Percentiles rank a stretch among this genome's conserved stretches.
Conservation (phyloP, 2,888 invertebrate species). For the Acronicta aceris region DNA sequence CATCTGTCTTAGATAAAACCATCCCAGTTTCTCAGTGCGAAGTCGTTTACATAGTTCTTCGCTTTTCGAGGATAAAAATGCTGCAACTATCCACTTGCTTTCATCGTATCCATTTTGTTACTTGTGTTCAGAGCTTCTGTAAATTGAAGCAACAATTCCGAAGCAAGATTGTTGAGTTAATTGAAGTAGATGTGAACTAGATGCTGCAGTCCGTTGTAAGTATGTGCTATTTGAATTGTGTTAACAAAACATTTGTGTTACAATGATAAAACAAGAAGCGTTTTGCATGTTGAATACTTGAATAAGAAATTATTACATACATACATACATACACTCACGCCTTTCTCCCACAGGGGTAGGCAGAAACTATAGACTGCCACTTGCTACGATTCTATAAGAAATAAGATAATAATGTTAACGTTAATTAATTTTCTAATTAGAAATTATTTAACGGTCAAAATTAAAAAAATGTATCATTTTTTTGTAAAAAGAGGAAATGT, state of each 20-base stretch:
- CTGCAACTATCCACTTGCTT: constrained; percentile 68
- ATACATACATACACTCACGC: too few relatives aligned
- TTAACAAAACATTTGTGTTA: constrained; percentile 11
- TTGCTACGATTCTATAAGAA: too few relatives aligned
- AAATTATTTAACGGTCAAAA: too few relatives aligned
- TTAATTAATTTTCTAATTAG: too few relatives aligned
- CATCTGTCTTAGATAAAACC: constrained; percentile 74
- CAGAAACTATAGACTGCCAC: too few relatives aligned
- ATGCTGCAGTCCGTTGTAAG: constrained; percentile 12
- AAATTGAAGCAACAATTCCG: constrained; percentile 51
- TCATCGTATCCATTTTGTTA: constrained; percentile 53
- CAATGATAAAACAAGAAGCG: constrained; percentile 4
- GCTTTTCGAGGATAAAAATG: constrained; percentile 68
- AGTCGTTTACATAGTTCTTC: constrained; percentile 74
- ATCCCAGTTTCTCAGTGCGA: constrained; percentile 63
- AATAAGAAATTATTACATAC: too few relatives aligned
- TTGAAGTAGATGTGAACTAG: constrained; percentile 33
- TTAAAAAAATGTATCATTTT: too few relatives aligned
- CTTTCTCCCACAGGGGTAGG: too few relatives aligned
- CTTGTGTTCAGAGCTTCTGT: constrained; percentile 34
- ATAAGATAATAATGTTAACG: too few relatives aligned
- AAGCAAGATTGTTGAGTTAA: constrained; percentile 36
- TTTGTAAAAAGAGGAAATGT: too few relatives aligned
- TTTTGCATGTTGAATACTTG: too few relatives aligned
- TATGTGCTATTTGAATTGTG: constrained; percentile 5